A percentile compares a stretch with the other conserved stretches of the same genome.
These are phyloP conservation scores for Todus mexicanus DNA, from an alignment of 2,797 vertebrate genomes.

Conservation along the genomic window DNA sequence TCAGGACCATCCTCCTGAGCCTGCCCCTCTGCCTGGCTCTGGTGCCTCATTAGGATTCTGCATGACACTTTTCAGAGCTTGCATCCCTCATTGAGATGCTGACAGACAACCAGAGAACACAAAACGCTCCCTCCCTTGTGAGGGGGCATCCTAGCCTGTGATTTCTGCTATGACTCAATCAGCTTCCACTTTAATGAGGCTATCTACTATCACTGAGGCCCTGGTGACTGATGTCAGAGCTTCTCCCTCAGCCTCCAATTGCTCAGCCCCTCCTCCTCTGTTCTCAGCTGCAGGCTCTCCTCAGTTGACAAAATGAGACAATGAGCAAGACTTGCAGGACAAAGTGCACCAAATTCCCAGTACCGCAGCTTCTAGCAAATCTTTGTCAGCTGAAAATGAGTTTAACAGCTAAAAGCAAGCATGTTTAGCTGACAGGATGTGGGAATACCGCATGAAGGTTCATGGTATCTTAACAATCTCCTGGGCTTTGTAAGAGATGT, in stretches of 20 bases:
- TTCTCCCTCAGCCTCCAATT: background rate
- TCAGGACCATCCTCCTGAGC: background rate
- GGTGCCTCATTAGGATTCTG: conserved; percentile 31
- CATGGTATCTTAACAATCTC: background rate
- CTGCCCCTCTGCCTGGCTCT: background rate
- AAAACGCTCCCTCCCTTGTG: background rate
- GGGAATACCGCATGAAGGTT: background rate
- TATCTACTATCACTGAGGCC: background rate
- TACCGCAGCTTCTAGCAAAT: background rate
- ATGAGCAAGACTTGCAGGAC: background rate
- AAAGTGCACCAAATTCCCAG: background rate
- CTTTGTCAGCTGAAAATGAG: background rate
- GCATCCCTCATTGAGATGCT: conserved; percentile 38
- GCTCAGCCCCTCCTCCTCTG: background rate
- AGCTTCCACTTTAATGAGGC: conserved; percentile 16
- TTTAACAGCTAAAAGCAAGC: background rate
- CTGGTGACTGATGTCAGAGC: background rate
- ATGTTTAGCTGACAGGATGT: background rate
- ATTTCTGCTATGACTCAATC: background rate
- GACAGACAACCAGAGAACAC: background rate
- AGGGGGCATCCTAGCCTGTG: background rate
- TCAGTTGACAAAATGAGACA: background rate
- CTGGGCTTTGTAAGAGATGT: background rate
- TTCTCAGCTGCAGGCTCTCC: background rate
- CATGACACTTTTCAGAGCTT: background rate